Conservation (phyloP, 2,797 vertebrate species). For the Spondyliosoma cantharus region DNA sequence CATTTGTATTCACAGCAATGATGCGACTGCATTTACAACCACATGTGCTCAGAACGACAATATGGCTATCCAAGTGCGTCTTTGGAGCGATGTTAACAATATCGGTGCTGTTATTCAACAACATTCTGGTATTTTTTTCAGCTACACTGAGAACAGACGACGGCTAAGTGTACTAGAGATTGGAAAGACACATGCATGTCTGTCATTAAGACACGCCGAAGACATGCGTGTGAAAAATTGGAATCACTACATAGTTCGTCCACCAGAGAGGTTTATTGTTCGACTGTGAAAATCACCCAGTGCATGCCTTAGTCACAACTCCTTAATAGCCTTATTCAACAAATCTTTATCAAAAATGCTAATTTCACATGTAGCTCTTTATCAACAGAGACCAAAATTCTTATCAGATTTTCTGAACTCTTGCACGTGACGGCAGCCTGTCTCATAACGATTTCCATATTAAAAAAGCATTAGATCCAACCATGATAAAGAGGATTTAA, state of each 20-base stretch:
- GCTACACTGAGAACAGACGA: background rate
- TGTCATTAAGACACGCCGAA: background rate
- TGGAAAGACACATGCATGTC: background rate
- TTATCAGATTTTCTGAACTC: slow-evolving; percentile 1
- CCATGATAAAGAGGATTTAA: slow-evolving; percentile 53
- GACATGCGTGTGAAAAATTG: background rate
- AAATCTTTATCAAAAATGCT: background rate
- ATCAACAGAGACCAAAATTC: background rate
- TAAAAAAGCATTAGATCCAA: slow-evolving; percentile 19
- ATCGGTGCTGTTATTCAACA: background rate
- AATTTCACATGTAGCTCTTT: background rate
- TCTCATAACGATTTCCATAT: slow-evolving; percentile 19
- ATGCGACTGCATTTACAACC: background rate
- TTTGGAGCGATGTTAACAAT: background rate
- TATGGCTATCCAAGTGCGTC: background rate
- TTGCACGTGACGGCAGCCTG: background rate
- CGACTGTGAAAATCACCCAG: background rate
- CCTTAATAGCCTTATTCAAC: background rate
- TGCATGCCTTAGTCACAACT: background rate
- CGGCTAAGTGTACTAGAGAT: background rate
- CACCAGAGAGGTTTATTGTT: background rate
- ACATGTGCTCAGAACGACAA: slow-evolving; percentile 4
- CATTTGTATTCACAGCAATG: background rate
- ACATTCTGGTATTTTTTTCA: background rate
- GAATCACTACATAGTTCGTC: background rate